Base-by-base conservation (phyloP, 2,888 invertebrate species). In the Tetranychus truncatus region DNA sequence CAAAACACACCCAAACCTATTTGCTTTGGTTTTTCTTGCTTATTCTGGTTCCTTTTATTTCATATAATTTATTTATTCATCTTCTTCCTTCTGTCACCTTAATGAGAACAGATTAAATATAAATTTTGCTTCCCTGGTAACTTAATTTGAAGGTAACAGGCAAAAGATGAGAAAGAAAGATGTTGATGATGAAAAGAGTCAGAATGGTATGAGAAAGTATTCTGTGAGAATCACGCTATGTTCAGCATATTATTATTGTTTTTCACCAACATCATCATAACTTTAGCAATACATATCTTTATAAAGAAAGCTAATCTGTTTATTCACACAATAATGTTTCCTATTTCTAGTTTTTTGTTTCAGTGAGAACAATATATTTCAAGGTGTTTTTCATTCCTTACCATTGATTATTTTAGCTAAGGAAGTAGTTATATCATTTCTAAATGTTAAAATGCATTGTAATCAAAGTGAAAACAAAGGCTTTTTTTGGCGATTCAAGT, bases 61-160 rank as follows among this genome's bases (percentile, higher is more conserved):
- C 34, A 34, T 34, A 34, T 34, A 34, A 34, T 34, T 34, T 34
- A 34, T 34, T 34, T 34, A 34, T 34, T 55, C 55, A 55, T 9
- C 9, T 15, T 55, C 15, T 55, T 55, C 55, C 55, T 55, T 15
- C 55, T 55, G 55, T 55, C 55, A 55, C 15, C 55, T 55, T 55
- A 55, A 55, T 55, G 55, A 55, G 55, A 55, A 55, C 55, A 55
- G 55, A 55, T 55, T 55, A 55, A 55, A 55, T 55, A 55, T 55
- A 15, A 55, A 55, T 55, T 55, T 55, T 15, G 9, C 55, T 55
- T 15, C 15, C 55, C 55, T 55, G 55, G 9, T 55, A 55, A 55
- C 55, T 55, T 15, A 55, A 55, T 55, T 55, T 15, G 15, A 55
- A 55, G 55, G 55, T 55, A 55, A 55, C 55, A 55, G 55, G 55